Base-by-base conservation (phyloP, 2,797 vertebrate species). In the Thalassophryne amazonica region DNA sequence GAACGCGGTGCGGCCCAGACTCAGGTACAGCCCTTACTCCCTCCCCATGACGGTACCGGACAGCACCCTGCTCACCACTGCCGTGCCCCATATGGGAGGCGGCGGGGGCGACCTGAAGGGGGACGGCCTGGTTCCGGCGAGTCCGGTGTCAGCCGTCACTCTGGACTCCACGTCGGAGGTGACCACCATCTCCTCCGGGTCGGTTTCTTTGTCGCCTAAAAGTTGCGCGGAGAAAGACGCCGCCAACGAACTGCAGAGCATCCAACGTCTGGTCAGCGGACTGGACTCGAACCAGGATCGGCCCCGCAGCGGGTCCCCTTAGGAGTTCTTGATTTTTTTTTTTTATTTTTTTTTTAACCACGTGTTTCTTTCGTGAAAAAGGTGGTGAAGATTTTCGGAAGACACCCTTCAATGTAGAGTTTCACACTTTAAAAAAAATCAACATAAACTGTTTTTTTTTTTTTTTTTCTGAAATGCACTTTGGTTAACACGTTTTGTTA, bases 181-280 rank as follows among this genome's bases (percentile, higher is more conserved):
- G 64, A 95, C 92, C 51, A 88, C 92, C 0, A 86, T 95, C 4
- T 95, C 94, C 15, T 94, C 94, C n/a, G 90, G 94, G 17, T 95
- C 93, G 1, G 85, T 93, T 4, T 94, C 95, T 2, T 61, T 95
- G 66, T 97, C 96, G 6, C 95, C 95, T 41, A 98, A 98, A 62
- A 86, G 93, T 55, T 90, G 92, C 46, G 64, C 89, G 0, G 94
- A 96, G 55, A 96, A 97, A 47, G 96, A 97, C 63, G 88, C 91
- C 10, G 91, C 92, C 67, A 96, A 91, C 76, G 96, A 99, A 86
- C 90, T 98, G 43, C 95, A 98, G 62, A 98, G 92, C 75, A 99
- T 99, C 81, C 96, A 99, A 85, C 93, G 97, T 41, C 77, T 99
- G 74, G 97, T 99, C 82, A 98, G 97, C 0, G 96, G 97, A 81